Conservation (phyloP, 2,888 invertebrate species). For the Reticulitermes lucifugus region DNA sequence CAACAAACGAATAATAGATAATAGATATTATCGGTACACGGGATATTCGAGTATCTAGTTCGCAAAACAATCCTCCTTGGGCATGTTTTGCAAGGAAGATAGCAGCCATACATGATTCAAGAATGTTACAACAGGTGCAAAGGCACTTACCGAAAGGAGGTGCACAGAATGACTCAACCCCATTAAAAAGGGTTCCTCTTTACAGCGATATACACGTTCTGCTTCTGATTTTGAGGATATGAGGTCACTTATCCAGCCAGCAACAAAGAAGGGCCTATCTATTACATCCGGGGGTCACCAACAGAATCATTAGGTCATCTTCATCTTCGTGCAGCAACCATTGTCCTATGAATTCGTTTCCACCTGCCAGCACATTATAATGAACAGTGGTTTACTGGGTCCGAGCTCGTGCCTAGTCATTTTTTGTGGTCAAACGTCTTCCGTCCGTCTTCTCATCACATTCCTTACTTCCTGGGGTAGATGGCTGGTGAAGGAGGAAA, state of each 20-base stretch:
- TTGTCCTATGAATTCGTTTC: neutral
- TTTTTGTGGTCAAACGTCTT: neutral
- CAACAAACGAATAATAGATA: too few species aligned
- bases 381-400: neutral
- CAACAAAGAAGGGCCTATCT: neutral
- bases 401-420: neutral
- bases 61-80: too few species aligned
- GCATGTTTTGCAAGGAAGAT: too few species aligned
- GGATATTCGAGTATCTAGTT: too few species aligned
- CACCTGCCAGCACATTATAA: conserved; percentile 1
- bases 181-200: too few species aligned
- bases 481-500: neutral
- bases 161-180: too few species aligned
- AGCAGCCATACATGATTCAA: too few species aligned
- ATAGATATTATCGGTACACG: too few species aligned
- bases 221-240: neutral
- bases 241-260: neutral
- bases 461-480: neutral
- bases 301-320: conserved; percentile 1
- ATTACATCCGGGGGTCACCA: conserved; percentile 8
- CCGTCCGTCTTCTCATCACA: neutral
- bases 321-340: neutral
- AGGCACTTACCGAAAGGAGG: too few species aligned
- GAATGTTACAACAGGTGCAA: neutral
- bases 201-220: neutral